phyloP scores from a whole-genome alignment of 2,888 invertebrate species.

The Pollenia angustigena region DNA sequence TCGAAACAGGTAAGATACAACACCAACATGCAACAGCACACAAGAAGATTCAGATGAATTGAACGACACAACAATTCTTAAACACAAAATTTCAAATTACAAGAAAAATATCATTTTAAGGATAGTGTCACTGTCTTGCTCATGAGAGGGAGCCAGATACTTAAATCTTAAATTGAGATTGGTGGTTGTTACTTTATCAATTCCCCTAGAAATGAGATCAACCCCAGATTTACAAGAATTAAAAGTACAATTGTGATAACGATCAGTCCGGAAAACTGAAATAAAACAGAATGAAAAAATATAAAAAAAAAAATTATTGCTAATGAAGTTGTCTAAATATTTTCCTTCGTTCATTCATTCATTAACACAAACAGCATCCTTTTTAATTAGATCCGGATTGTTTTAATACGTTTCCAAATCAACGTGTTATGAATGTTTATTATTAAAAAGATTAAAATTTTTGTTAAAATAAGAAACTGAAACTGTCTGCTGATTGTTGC shows the following conservation, averaged over 20 bases:
- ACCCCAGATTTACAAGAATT: slow-evolving; percentile 41
- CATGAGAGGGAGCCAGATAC: neutral
- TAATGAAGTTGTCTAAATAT: slow-evolving; percentile 64
- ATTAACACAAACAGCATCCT: slow-evolving; percentile 62
- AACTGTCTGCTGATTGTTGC: slow-evolving; percentile 30
- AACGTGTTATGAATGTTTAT: slow-evolving; percentile 66
- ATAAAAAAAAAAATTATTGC: slow-evolving; percentile 4
- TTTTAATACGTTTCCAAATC: slow-evolving; percentile 43
- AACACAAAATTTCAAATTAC: slow-evolving; percentile 31
- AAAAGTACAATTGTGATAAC: slow-evolving; percentile 39
- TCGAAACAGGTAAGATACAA: slow-evolving; percentile 35
- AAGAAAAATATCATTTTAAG: slow-evolving; percentile 44
- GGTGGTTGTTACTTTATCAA: neutral
- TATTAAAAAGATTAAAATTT: slow-evolving; percentile 29
- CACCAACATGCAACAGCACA: neutral
- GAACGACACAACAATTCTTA: slow-evolving; percentile 8
- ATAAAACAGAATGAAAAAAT: slow-evolving; percentile 9
- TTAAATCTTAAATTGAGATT: neutral
- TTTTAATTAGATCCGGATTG: slow-evolving; percentile 72
- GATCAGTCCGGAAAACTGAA: slow-evolving; percentile 59
- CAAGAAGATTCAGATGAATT: slow-evolving; percentile 48
- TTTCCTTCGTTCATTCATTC: slow-evolving; percentile 19
- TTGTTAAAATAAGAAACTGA: neutral
- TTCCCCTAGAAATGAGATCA: neutral
- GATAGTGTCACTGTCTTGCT: neutral